Percentiles rank a stretch among this genome's conserved stretches.
phyloP scores from a whole-genome alignment of 2,113 vertebrate genomes.

The Poecilia latipinna region DNA sequence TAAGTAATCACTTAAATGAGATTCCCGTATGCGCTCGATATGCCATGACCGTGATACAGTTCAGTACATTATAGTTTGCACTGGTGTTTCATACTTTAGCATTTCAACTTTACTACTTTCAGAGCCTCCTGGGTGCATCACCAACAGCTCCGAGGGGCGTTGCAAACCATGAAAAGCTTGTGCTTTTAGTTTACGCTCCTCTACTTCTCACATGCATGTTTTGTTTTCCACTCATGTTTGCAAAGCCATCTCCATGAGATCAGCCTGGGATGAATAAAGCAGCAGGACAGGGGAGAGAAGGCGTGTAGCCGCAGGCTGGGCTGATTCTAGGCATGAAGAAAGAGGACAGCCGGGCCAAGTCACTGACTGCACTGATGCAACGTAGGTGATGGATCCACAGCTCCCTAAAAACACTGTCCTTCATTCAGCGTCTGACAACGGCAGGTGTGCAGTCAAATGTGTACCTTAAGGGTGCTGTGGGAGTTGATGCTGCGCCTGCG shows the following conservation, averaged over 20 bases:
- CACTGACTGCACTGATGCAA: slow-evolving; percentile 39
- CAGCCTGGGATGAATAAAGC: slow-evolving; percentile 53
- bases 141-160: slow-evolving; percentile 40
- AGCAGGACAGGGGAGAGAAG: slow-evolving; percentile 37
- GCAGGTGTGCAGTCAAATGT: slow-evolving; percentile 19
- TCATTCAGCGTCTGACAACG: slow-evolving; percentile 4
- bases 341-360: slow-evolving; percentile 58
- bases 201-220: slow-evolving; percentile 44
- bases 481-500: slow-evolving; percentile 89
- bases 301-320: slow-evolving; percentile 18
- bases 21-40: slow-evolving; percentile 79
- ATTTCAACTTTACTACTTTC: slow-evolving; percentile 28
- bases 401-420: slow-evolving; percentile 3
- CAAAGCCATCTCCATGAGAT: slow-evolving; percentile 49
- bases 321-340: slow-evolving; percentile 31
- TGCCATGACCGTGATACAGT: slow-evolving; percentile 67
- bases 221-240: slow-evolving; percentile 10
- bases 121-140: slow-evolving; percentile 10
- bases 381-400: slow-evolving; percentile 9
- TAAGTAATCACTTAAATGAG: slow-evolving; percentile 88
- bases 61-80: slow-evolving; percentile 41
- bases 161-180: slow-evolving; percentile 13
- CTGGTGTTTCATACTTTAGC: slow-evolving; percentile 25
- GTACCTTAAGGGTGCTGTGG: slow-evolving; percentile 94
- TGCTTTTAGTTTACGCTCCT: slow-evolving; percentile 9